Conservation (phyloP, 2,113 vertebrate genomes). For the Scomber colias region DNA sequence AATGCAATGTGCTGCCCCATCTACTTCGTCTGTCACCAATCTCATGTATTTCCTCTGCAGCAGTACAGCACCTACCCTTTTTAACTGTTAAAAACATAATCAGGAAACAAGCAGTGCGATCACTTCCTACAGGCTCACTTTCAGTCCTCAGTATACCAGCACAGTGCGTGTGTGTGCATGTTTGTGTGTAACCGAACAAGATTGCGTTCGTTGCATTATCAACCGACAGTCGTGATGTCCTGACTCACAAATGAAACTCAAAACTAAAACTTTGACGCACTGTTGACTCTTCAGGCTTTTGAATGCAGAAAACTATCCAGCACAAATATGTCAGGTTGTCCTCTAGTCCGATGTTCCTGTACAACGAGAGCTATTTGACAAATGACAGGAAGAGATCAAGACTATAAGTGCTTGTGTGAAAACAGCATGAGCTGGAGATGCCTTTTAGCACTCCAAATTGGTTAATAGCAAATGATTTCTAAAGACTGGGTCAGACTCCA, state of each 20-base stretch:
- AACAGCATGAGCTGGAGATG: background rate
- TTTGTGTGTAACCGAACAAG: background rate
- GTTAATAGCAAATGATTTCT: constrained; percentile 50
- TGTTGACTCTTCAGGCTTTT: background rate
- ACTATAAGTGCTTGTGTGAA: background rate
- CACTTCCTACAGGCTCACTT: constrained; percentile 64
- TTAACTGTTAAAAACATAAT: constrained; percentile 46
- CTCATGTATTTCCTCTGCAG: constrained; percentile 36
- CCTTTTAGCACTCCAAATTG: constrained; percentile 16
- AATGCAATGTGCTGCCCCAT: background rate
- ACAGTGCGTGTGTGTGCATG: background rate
- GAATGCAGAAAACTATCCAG: constrained; percentile 1
- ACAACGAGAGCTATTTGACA: background rate
- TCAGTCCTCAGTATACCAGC: constrained; percentile 16
- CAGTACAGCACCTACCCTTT: background rate
- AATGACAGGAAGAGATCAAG: background rate
- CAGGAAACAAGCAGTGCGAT: constrained; percentile 66
- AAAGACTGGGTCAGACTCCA: constrained; percentile 33
- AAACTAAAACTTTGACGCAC: background rate
- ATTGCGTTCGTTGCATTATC: background rate
- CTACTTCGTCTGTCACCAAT: background rate
- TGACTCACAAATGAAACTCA: constrained; percentile 9
- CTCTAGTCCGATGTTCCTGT: background rate
- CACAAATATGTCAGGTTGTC: rapidly evolving
- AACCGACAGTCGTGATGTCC: background rate